These are phyloP conservation scores for Coreius guichenoti DNA, from an alignment of 2,797 vertebrate species.

Conservation along the genomic window DNA sequence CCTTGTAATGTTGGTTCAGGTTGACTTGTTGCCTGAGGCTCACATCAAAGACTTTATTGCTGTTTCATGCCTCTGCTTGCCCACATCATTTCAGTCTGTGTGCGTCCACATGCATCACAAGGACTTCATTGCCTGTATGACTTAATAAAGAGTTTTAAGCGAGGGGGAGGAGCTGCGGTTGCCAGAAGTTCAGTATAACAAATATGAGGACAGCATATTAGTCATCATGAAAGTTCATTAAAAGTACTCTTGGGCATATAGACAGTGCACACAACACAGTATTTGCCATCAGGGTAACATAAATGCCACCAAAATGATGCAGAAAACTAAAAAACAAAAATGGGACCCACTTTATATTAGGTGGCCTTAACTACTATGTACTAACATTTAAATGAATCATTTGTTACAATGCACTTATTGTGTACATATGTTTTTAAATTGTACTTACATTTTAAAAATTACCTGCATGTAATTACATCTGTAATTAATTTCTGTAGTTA, in stretches of 20 bases:
- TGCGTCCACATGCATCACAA: constrained; percentile 18
- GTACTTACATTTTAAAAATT: no score
- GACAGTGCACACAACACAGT: not conserved
- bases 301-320: not conserved
- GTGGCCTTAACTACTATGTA: no score
- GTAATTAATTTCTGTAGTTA: no score
- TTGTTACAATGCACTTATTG: no score
- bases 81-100: constrained; percentile 24
- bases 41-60: constrained; percentile 47
- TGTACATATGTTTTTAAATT: no score
- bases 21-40: constrained; percentile 50
- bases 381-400: no score
- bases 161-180: not conserved
- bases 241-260: not conserved
- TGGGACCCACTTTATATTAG: no score
- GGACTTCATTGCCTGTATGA: not conserved
- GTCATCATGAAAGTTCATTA: not conserved
- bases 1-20: constrained; percentile 39
- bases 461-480: no score
- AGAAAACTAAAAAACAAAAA: not conserved
- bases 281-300: not conserved
- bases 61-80: constrained; percentile 49
- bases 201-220: not conserved
- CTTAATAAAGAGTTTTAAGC: constrained; percentile 5
- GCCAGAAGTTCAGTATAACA: not conserved